Percentiles rank a stretch among this genome's conserved stretches.
Conservation (phyloP, 2,797 vertebrate genomes). For the Sebastes reedi region DNA sequence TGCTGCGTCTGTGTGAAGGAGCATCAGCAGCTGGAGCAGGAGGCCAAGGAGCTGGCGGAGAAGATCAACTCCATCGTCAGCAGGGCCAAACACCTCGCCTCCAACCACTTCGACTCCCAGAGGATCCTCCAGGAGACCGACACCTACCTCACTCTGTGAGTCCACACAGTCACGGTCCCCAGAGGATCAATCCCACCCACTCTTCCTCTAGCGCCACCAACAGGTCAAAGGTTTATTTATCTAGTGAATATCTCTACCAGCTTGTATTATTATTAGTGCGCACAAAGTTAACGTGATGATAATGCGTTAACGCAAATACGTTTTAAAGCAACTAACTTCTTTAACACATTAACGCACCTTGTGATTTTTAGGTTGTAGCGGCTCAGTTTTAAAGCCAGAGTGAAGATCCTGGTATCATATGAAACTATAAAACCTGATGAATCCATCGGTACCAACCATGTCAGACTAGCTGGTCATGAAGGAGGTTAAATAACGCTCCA, state of each 20-base stretch:
- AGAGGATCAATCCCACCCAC: not conserved
- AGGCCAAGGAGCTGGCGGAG: constrained; percentile 85
- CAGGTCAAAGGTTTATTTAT: not conserved
- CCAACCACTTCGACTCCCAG: constrained; percentile 87
- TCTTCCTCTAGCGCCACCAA: not conserved
- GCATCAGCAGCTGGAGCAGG: constrained; percentile 86
- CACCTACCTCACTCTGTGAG: constrained; percentile 85
- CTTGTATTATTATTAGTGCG: too few relatives aligned
- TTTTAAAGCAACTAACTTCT: too few relatives aligned
- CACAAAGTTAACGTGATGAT: too few relatives aligned
- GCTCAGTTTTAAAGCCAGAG: too few relatives aligned
- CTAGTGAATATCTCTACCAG: not conserved
- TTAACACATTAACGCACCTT: too few relatives aligned
- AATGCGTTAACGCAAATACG: too few relatives aligned
- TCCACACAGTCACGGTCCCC: not conserved
- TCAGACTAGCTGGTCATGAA: too few relatives aligned
- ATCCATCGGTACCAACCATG: too few relatives aligned
- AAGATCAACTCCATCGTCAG: constrained; percentile 88
- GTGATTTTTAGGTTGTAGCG: too few relatives aligned
- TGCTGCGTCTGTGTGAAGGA: constrained; percentile 54
- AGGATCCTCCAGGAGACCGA: constrained; percentile 86
- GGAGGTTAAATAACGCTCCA: too few relatives aligned
- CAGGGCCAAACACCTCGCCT: constrained; percentile 81
- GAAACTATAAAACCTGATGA: too few relatives aligned
- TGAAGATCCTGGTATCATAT: too few relatives aligned